These are phyloP conservation scores for Orussus abietinus DNA, from an alignment of 1,140 invertebrate genomes.

Conservation along the genomic window DNA sequence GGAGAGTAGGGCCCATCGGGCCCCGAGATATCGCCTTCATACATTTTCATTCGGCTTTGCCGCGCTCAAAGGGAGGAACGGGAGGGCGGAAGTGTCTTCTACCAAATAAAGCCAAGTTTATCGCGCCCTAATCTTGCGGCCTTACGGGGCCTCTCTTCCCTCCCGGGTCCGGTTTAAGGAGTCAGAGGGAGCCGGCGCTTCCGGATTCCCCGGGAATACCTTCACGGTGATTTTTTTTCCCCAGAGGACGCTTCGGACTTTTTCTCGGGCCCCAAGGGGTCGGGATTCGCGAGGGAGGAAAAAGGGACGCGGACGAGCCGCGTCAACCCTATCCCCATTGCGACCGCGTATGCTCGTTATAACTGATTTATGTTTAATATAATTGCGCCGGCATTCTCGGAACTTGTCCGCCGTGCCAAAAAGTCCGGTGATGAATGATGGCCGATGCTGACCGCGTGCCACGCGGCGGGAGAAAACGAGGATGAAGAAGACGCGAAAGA, in stretches of 20 bases:
- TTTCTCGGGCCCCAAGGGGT: no score
- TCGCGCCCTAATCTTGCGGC: conserved; percentile 24
- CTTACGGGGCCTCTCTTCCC: no score
- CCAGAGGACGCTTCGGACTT: no score
- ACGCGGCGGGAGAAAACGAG: conserved; percentile 27
- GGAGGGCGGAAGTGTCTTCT: conserved; percentile 16
- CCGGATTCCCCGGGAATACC: no score
- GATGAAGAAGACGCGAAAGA: conserved; percentile 18
- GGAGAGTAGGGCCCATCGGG: no score
- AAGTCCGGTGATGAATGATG: conserved; percentile 35
- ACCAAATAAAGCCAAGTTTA: conserved; percentile 27
- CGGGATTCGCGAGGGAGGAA: no score
- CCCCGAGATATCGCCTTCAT: conserved; percentile 27
- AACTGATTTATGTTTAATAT: conserved; percentile 43
- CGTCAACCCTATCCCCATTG: conserved; percentile 20
- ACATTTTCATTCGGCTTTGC: conserved; percentile 32
- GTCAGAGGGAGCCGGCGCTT: no score
- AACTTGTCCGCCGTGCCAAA: conserved; percentile 24
- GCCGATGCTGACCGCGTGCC: conserved; percentile 19
- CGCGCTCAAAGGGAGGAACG: conserved; percentile 10
- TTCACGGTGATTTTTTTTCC: no score
- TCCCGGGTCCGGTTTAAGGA: no score
- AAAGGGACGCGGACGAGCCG: conserved; percentile 20
- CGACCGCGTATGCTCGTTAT: conserved; percentile 30
- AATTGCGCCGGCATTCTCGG: conserved; percentile 24